Evolutionary conservation across 2,113 vertebrate genomes (phyloP), one percentile per base, ranked within the genome.

Genomic region (Pomatostomus ruficeps): DNA sequence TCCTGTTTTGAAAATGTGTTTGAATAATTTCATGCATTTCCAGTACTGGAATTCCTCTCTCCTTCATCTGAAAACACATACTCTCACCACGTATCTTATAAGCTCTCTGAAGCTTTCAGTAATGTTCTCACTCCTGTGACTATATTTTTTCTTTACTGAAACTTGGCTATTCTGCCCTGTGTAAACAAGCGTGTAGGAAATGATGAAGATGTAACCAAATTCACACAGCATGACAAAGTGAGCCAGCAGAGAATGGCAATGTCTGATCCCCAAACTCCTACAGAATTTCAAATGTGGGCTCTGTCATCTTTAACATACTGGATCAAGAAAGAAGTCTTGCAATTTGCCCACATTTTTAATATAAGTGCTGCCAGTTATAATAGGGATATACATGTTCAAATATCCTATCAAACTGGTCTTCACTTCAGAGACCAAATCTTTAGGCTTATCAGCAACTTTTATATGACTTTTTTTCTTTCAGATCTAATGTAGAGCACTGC

Each of bases 1-100:
- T 87, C 74, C 76, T 91, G 61, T n/a, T 96, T 63, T 52, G 52
- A 87, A 89, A 94, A 78, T 13, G 9, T 49, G 19, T 81, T 94
- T 78, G 52, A 93, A 48, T 67, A 15, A 91, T 51, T 91, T 81
- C 19, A 31, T 21, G 26, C 43, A 63, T 72, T 89, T 89, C 48
- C 77, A 85, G 55, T 5, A 29, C 7, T 25, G n/a, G 48, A 81
- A 82, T 62, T 62, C 20, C 5, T 46, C 26, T 48, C n/a, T 91
- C 29, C 17, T 67, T 82, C 28, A 26, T 46, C 26, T 71, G 36
- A 63, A 94, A 78, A 72, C 2, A 46, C 1, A 31, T 13, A 18
- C 4, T 72, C 26, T 87, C 5, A 16, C 8, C 61, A 52, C n/a
- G n/a, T n/a, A n/a, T n/a, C n/a, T 35, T 12, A 17, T 6, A 28